phyloP scores from a whole-genome alignment of 2,797 vertebrate genomes.

The Microhierax caerulescens region DNA sequence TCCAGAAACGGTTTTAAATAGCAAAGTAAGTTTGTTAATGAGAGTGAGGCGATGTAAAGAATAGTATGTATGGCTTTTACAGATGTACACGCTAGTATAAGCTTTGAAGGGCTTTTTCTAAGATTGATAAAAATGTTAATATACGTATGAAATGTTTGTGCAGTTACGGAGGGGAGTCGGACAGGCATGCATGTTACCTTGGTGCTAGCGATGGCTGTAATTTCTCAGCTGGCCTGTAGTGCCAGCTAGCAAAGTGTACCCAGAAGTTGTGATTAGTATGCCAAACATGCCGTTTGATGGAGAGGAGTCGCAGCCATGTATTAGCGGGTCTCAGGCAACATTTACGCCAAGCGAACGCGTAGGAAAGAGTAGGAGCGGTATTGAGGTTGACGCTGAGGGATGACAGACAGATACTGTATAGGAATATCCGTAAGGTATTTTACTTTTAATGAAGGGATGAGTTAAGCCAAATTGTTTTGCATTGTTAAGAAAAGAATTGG shows the following conservation, averaged over 20 bases:
- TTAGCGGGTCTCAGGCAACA: slow-evolving; percentile 64
- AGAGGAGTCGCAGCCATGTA: slow-evolving; percentile 61
- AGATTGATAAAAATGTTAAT: slow-evolving; percentile 56
- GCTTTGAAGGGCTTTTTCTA: slow-evolving; percentile 52
- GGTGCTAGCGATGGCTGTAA: slow-evolving; percentile 62
- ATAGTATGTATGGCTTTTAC: neutral
- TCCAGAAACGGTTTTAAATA: neutral
- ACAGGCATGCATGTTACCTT: slow-evolving; percentile 70
- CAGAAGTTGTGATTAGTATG: slow-evolving; percentile 61
- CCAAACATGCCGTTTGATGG: slow-evolving; percentile 49
- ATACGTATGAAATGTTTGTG: slow-evolving; percentile 51
- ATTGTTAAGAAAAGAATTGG: slow-evolving; percentile 85
- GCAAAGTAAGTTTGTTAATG: neutral
- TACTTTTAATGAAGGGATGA: slow-evolving; percentile 79
- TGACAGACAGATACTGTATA: slow-evolving; percentile 73
- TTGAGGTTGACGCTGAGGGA: slow-evolving; percentile 71
- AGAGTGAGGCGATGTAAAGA: slow-evolving; percentile 31
- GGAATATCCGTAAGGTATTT: slow-evolving; percentile 77
- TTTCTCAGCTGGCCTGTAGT: slow-evolving; percentile 57
- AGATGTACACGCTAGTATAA: neutral
- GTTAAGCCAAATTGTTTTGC: slow-evolving; percentile 82
- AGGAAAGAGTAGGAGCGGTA: slow-evolving; percentile 62
- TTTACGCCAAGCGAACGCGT: slow-evolving; percentile 20
- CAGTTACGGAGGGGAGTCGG: slow-evolving; percentile 46
- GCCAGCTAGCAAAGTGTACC: slow-evolving; percentile 45